Conservation (phyloP, 2,113 vertebrate genomes). For the Ellobius talpinus region DNA sequence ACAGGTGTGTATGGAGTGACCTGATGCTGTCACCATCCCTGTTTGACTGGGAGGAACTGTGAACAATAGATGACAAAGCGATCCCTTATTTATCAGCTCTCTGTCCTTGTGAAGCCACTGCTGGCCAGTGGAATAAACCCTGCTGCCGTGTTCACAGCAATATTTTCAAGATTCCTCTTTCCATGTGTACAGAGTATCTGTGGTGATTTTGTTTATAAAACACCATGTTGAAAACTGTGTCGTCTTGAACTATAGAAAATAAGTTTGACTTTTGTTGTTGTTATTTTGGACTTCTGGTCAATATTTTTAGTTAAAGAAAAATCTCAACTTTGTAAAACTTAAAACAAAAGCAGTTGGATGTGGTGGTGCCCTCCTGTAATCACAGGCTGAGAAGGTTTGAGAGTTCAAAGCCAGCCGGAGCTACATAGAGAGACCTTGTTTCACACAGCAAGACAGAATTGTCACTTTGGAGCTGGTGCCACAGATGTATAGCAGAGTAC, state of each 20-base stretch:
- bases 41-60: not conserved
- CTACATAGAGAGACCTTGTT: not conserved
- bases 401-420: not conserved
- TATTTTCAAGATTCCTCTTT: not conserved
- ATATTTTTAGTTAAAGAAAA: not conserved
- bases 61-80: not conserved
- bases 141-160: not conserved
- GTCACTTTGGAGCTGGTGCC: not conserved
- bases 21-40: not conserved
- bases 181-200: not conserved
- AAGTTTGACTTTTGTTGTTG: not conserved
- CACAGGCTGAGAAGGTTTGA: not conserved
- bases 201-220: conserved; percentile 1
- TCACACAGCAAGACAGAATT: not conserved
- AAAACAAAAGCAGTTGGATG: not conserved
- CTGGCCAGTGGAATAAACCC: not conserved
- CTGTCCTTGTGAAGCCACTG: not conserved
- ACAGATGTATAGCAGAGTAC: not conserved
- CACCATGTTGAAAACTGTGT: not conserved
- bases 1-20: not conserved
- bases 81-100: not conserved
- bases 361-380: not conserved
- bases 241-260: not conserved
- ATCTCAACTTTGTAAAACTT: not conserved
- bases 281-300: not conserved